phyloP scores from a whole-genome alignment of 2,797 vertebrate genomes.

The Sparidentex hasta region DNA sequence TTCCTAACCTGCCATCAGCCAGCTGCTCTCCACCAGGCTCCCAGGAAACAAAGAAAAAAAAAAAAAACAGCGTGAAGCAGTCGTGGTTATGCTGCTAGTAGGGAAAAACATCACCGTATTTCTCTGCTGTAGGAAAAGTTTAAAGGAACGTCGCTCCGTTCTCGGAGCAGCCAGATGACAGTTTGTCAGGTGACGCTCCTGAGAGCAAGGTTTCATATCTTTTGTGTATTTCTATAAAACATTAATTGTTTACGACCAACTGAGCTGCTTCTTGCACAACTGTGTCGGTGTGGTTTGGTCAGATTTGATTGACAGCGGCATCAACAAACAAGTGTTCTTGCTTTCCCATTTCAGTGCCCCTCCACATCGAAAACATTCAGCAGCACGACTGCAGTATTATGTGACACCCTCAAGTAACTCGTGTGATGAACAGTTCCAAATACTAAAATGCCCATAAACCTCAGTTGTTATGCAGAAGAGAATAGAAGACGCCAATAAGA shows the following conservation, averaged over 20 bases:
- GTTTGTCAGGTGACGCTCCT: not conserved
- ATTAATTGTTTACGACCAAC: not conserved
- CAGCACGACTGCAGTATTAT: too few relatives aligned
- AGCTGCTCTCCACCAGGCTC: slow-evolving; percentile 60
- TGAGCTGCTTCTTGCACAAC: not conserved
- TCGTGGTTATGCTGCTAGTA: not conserved
- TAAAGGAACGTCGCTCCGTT: not conserved
- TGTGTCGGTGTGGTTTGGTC: not conserved
- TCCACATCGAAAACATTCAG: too few relatives aligned
- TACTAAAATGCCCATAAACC: too few relatives aligned
- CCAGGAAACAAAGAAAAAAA: not conserved
- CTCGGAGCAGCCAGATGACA: not conserved
- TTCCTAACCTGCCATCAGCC: slow-evolving; percentile 74
- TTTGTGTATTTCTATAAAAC: not conserved
- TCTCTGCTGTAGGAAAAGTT: not conserved
- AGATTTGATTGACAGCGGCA: not conserved
- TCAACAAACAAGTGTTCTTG: not conserved
- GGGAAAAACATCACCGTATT: not conserved
- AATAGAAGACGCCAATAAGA: too few relatives aligned
- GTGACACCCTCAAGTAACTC: too few relatives aligned
- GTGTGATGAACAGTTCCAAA: too few relatives aligned
- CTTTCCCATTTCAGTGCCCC: not conserved
- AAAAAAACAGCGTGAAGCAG: slow-evolving; percentile 8
- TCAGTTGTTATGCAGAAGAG: too few relatives aligned
- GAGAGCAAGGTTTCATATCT: not conserved